phyloP scores from a whole-genome alignment of 2,797 vertebrate species.

The Acipenser oxyrinchus region DNA sequence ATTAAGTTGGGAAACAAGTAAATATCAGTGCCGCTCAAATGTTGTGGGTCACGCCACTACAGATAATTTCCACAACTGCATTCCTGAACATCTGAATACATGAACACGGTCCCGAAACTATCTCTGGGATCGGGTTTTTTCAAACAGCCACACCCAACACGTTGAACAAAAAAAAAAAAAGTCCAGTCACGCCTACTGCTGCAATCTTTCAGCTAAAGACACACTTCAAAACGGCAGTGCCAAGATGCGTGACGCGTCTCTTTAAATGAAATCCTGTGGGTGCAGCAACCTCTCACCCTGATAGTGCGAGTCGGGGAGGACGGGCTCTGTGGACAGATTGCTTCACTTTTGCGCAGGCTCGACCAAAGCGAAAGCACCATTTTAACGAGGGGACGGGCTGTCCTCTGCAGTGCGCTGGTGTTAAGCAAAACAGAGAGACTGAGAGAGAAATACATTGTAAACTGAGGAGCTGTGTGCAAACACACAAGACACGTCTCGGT shows the following conservation, averaged over 20 bases:
- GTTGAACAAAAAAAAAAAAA: conserved; percentile 13
- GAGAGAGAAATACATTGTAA: conserved; percentile 7
- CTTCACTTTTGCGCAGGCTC: conserved; percentile 12
- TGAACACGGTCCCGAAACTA: too few species aligned
- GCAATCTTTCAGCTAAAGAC: not conserved
- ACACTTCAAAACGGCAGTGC: too few species aligned
- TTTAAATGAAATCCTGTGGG: conserved; percentile 1
- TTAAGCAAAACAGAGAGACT: conserved; percentile 29
- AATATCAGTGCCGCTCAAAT: too few species aligned
- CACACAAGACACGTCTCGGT: not conserved
- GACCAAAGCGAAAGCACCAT: conserved; percentile 8
- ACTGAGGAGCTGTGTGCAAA: too few species aligned
- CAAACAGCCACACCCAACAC: conserved; percentile 14
- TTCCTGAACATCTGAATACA: too few species aligned
- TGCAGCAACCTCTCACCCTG: conserved; percentile 14
- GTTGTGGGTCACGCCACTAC: too few species aligned
- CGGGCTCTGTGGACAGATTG: conserved; percentile 26
- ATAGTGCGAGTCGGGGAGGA: not conserved
- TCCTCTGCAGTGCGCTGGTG: conserved; percentile 18
- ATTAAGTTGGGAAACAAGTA: too few species aligned
- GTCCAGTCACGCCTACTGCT: not conserved
- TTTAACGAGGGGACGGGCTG: conserved; percentile 24
- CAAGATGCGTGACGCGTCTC: conserved; percentile 33
- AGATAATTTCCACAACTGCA: too few species aligned
- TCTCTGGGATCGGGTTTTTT: not conserved